phyloP scores from a whole-genome alignment of 53 echinoderm and acorn worm species.

The Actinopyga echinites region DNA sequence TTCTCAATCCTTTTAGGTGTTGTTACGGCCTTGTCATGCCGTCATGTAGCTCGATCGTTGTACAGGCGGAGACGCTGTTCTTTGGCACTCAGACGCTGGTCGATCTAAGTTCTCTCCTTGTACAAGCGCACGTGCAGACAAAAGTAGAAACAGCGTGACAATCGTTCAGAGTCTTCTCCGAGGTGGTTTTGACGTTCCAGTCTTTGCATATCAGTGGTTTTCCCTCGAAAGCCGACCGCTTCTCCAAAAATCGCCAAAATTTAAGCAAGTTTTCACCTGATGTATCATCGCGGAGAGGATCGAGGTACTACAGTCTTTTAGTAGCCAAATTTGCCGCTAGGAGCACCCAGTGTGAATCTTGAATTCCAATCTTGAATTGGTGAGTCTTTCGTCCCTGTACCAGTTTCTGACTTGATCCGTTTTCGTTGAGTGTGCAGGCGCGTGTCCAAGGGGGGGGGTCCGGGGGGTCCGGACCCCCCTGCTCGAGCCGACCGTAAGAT shows the following conservation, averaged over 20 bases:
- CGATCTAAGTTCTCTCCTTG: too few species aligned
- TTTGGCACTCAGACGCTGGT: not conserved
- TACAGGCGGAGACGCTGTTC: not conserved
- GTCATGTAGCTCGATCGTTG: not conserved
- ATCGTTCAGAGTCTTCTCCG: not conserved
- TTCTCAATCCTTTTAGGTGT: too few species aligned
- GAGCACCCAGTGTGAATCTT: not conserved
- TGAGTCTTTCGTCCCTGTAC: not conserved
- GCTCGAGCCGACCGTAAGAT: too few species aligned
- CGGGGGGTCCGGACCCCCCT: too few species aligned
- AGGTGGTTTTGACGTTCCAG: not conserved
- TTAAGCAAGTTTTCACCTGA: not conserved
- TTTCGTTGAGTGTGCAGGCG: too few species aligned
- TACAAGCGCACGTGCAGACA: too few species aligned
- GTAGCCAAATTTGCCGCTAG: not conserved
- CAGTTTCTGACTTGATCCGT: not conserved
- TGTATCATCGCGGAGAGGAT: not conserved
- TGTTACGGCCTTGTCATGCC: not conserved
- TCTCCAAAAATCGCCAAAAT: not conserved
- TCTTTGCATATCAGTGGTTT: constrained; percentile 8
- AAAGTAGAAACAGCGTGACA: not conserved
- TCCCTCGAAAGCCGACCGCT: not conserved
- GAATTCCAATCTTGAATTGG: not conserved
- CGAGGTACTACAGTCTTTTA: not conserved
- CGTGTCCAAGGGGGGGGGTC: too few species aligned